Base-by-base conservation (phyloP, 64 coral and sea anemone species). In the Actinia equina region DNA sequence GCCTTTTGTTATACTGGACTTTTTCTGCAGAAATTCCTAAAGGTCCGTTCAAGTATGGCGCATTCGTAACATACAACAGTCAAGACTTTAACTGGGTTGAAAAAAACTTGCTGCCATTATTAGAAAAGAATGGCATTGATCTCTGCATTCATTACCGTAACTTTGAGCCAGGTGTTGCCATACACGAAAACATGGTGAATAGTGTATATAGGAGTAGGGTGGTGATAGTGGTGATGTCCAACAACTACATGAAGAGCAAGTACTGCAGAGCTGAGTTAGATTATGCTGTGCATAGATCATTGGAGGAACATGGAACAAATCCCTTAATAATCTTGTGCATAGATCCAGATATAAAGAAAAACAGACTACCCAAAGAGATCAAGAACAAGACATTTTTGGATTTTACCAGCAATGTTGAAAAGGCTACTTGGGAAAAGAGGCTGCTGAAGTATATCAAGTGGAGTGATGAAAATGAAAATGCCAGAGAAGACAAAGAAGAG, bases 181-280 rank as follows among this genome's bases (percentile, higher is more conserved):
- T 60, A 42, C 17, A 61, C 5, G 20, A 85, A 26, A 85, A 85
- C 55, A 85, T 85, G 55, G 83, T 63, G 51, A 85, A 85, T 45
- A 58, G 83, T 59, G 55, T 85, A 25, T 85, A 85, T 45, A 57
- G 23, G 10, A 85, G 83, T 12, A 54, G 83, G 52, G 83, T 85
- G 53, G 83, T 85, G 6, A 57, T 85, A 25, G 83, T 59, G n/a
- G 83, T 63, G 25, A 85, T 85, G 55, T 85, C 83, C 3, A 85
- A 63, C 16, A 85, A 85, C 53, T 85, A 85, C n/a, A 59, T 85
- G 83, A 85, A 85, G 55, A 85, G 83, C 55, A 85, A 85, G 83
- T 85, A 60, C 23, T 85, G 83, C 59, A 54, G 59, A 23, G 49
- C 52, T 18, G 83, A 85, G n/a, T 56, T 85, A 9, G 83, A 85